Conservation (phyloP, 2,888 invertebrate genomes). For the Coenonympha arcania region DNA sequence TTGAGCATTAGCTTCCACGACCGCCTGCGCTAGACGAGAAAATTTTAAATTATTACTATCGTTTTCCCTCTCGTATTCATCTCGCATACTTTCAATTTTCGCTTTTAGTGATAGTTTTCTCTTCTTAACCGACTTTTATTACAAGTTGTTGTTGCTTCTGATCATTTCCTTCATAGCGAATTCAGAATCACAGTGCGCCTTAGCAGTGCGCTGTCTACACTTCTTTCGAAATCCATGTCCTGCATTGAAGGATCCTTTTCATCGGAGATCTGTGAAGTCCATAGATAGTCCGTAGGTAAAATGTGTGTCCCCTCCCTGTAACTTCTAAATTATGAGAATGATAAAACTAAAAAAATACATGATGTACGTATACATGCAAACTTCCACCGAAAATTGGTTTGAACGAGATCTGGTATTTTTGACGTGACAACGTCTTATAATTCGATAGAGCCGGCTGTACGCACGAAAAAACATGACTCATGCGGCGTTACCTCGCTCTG, state of each 20-base stretch:
- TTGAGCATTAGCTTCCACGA: constrained; percentile 27
- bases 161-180: constrained; percentile 4
- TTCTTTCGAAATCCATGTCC: constrained; percentile 16
- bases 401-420: no score
- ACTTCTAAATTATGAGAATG: no score
- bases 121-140: constrained; percentile 15
- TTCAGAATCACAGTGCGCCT: constrained; percentile 5
- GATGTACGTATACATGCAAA: no score
- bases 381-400: no score
- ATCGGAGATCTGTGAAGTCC: constrained; percentile 5
- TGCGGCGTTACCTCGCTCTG: no score
- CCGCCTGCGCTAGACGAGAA: constrained; percentile 22
- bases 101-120: constrained; percentile 23
- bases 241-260: constrained; percentile 10
- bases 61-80: constrained; percentile 20
- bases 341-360: no score
- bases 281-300: no score
- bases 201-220: background rate
- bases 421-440: no score
- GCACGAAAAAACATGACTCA: no score
- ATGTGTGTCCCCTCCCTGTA: no score
- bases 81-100: constrained; percentile 22
- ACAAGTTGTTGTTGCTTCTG: constrained; percentile 13
- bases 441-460: no score
- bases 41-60: constrained; percentile 23